Percentiles rank a stretch among this genome's conserved stretches.
Conservation (phyloP, 2,888 invertebrate genomes). For the Isoperla grammatica region DNA sequence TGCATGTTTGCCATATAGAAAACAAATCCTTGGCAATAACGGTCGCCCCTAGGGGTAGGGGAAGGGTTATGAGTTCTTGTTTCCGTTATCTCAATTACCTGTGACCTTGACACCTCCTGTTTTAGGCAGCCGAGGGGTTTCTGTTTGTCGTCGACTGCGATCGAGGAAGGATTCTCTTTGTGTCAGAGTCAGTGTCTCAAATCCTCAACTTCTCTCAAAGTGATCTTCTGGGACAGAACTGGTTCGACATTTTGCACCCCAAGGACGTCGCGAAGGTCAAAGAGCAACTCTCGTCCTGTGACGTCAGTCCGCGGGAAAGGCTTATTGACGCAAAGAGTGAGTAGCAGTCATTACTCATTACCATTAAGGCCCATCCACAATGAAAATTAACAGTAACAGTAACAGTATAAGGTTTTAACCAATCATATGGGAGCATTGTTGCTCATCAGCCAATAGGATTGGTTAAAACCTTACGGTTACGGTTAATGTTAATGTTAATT, state of each 20-base stretch:
- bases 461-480: too few relatives aligned
- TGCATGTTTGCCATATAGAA: too few relatives aligned
- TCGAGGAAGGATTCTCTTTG: slow-evolving; percentile 81
- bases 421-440: too few relatives aligned
- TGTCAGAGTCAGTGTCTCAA: slow-evolving; percentile 79
- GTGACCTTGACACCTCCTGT: slow-evolving; percentile 71
- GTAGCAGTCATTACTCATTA: too few relatives aligned
- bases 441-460: too few relatives aligned
- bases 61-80: too few relatives aligned
- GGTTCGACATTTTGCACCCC: slow-evolving; percentile 92
- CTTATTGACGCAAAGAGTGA: slow-evolving; percentile 90
- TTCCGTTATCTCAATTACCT: too few relatives aligned
- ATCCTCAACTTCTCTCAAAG: slow-evolving; percentile 79
- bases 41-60: too few relatives aligned
- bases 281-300: slow-evolving; percentile 87
- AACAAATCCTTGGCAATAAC: too few relatives aligned
- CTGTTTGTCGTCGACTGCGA: slow-evolving; percentile 91
- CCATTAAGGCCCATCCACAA: too few relatives aligned
- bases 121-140: slow-evolving; percentile 82
- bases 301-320: slow-evolving; percentile 80
- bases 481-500: too few relatives aligned
- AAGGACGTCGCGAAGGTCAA: slow-evolving; percentile 93
- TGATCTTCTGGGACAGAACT: slow-evolving; percentile 84
- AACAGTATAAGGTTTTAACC: too few relatives aligned
- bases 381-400: background rate